A percentile compares a stretch with the other conserved stretches of the same genome.
phyloP scores from a whole-genome alignment of 2,113 vertebrate species.

The Nesogale talazaci region DNA sequence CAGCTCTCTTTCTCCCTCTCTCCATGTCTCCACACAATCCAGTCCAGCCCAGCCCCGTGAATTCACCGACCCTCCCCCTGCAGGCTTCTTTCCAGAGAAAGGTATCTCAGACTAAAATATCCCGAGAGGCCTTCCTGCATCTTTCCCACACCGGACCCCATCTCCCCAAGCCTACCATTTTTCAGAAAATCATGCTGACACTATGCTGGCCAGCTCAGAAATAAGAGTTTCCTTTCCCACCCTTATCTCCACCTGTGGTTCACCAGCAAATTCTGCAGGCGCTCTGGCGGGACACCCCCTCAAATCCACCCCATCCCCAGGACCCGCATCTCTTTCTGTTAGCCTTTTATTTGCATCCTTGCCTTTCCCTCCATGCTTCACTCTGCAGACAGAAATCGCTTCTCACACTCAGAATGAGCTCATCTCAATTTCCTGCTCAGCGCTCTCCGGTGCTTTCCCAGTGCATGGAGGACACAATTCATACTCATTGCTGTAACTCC shows the following conservation, averaged over 20 bases:
- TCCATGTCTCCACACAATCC: rapidly evolving
- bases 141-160: background rate
- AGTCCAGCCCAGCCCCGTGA: rapidly evolving
- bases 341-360: no score
- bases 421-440: no score
- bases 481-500: no score
- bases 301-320: background rate
- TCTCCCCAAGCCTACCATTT: background rate
- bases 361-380: no score
- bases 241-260: background rate
- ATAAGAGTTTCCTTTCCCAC: background rate
- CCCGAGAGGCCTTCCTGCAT: background rate
- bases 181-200: background rate
- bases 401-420: no score
- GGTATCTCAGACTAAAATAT: background rate
- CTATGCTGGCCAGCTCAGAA: background rate
- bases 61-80: rapidly evolving
- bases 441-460: no score
- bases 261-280: background rate
- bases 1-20: background rate
- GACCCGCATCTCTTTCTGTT: no score
- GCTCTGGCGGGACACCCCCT: background rate
- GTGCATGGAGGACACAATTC: no score
- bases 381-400: no score
- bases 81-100: background rate